These are phyloP conservation scores for Autographa pulchrina DNA, from an alignment of 2,888 invertebrate genomes.

Conservation along the genomic window DNA sequence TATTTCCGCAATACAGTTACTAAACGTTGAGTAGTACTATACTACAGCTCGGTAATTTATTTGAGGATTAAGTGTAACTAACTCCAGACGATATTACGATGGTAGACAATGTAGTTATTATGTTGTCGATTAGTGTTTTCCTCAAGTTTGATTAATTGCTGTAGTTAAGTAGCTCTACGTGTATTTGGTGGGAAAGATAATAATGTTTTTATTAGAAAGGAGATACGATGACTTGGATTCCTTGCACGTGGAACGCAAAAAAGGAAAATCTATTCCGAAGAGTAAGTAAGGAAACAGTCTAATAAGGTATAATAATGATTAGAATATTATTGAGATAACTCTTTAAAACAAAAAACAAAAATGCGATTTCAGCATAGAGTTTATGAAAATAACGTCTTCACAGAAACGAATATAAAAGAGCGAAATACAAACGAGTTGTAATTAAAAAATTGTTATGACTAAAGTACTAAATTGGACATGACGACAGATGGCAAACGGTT, in stretches of 20 bases:
- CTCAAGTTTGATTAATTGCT: neutral
- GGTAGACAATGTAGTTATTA: slow-evolving; percentile 27
- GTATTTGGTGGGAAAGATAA: neutral
- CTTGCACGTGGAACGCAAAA: neutral
- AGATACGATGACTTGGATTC: neutral
- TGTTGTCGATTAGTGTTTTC: slow-evolving; percentile 16
- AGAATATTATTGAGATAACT: too few species aligned
- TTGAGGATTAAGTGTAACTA: slow-evolving; percentile 48
- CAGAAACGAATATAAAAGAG: neutral
- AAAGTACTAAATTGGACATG: slow-evolving; percentile 10
- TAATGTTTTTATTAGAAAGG: neutral
- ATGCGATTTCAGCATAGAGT: too few species aligned
- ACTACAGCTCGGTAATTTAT: slow-evolving; percentile 49
- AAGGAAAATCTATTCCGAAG: neutral
- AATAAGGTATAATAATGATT: too few species aligned
- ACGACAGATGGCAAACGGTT: slow-evolving; percentile 19
- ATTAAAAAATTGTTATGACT: slow-evolving; percentile 8
- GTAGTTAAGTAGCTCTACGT: slow-evolving; percentile 10
- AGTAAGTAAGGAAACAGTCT: neutral
- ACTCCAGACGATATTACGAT: slow-evolving; percentile 41
- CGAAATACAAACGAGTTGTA: neutral
- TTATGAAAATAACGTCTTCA: neutral
- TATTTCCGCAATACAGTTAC: slow-evolving; percentile 49
- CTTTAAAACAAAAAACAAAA: too few species aligned
- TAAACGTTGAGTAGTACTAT: slow-evolving; percentile 30